phyloP scores from a whole-genome alignment of 2,888 invertebrate species.

The Euplagia quadripunctaria region DNA sequence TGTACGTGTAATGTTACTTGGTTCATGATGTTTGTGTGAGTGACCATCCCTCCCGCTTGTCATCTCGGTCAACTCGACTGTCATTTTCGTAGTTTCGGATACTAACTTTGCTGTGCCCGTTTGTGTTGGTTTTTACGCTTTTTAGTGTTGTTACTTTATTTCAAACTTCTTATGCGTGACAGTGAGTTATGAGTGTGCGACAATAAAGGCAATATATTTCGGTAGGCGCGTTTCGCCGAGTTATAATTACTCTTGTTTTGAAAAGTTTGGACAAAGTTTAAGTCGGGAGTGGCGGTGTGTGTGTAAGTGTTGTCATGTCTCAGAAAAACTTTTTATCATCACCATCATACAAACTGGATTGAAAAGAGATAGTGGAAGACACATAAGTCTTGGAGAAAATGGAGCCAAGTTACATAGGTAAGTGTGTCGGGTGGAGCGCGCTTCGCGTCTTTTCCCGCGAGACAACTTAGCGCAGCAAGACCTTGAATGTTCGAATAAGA shows the following conservation, averaged over 20 bases:
- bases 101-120: slow-evolving; percentile 51
- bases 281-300: slow-evolving; percentile 71
- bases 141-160: slow-evolving; percentile 46
- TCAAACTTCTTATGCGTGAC: slow-evolving; percentile 46
- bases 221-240: slow-evolving; percentile 27
- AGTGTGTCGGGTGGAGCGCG: slow-evolving; percentile 55
- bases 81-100: slow-evolving; percentile 58
- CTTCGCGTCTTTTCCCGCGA: slow-evolving; percentile 29
- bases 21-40: slow-evolving; percentile 13
- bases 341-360: slow-evolving; percentile 68
- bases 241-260: slow-evolving; percentile 53
- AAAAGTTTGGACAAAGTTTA: slow-evolving; percentile 71
- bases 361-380: slow-evolving; percentile 53
- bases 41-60: slow-evolving; percentile 32
- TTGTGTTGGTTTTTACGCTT: slow-evolving; percentile 62
- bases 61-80: slow-evolving; percentile 37
- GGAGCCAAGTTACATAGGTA: slow-evolving; percentile 79
- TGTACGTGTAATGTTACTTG: slow-evolving; percentile 17
- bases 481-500: slow-evolving; percentile 60
- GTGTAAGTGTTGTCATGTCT: slow-evolving; percentile 78
- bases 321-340: slow-evolving; percentile 69
- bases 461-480: slow-evolving; percentile 42
- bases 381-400: slow-evolving; percentile 61
- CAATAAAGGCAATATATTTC: slow-evolving; percentile 28
- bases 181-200: slow-evolving; percentile 52